These are phyloP conservation scores for Chaetodon trifasciatus DNA, from an alignment of 2,797 vertebrate species.

Conservation along the genomic window DNA sequence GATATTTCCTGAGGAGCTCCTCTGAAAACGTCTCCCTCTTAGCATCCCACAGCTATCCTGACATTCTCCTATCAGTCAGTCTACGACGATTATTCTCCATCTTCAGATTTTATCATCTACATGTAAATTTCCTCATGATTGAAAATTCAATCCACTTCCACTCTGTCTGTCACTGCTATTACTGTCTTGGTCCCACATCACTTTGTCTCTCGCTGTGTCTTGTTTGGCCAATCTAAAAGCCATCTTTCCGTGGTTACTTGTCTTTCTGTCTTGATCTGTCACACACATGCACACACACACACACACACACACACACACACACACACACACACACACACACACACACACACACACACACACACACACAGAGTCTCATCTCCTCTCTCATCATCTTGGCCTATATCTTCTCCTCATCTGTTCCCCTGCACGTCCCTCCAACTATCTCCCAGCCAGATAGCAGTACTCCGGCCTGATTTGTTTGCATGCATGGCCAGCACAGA, in stretches of 20 bases:
- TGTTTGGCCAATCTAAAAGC: neutral
- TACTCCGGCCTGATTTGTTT: constrained; percentile 57
- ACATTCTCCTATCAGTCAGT: neutral
- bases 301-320: neutral
- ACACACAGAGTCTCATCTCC: constrained; percentile 31
- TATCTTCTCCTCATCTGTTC: constrained; percentile 37
- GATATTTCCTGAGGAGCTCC: constrained; percentile 26
- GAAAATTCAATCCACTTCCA: neutral
- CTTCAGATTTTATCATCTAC: neutral
- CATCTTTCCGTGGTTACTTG: neutral
- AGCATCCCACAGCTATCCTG: constrained; percentile 8
- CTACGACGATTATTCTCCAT: neutral
- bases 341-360: constrained; percentile 24
- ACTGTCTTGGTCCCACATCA: neutral
- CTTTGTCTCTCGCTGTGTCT: neutral
- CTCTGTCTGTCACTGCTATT: neutral
- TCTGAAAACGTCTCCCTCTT: constrained; percentile 21
- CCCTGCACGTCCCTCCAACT: constrained; percentile 23
- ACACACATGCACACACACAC: neutral
- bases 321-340: constrained; percentile 15
- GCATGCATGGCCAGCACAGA: constrained; percentile 35
- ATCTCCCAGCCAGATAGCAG: constrained; percentile 38
- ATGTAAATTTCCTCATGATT: constrained; percentile 9
- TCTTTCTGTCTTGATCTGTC: constrained; percentile 4
- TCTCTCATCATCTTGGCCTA: constrained; percentile 47